A percentile compares a stretch with the other conserved stretches of the same genome.
These are phyloP conservation scores for Halictus ligatus DNA, from an alignment of 2,888 invertebrate genomes.

Conservation along the genomic window DNA sequence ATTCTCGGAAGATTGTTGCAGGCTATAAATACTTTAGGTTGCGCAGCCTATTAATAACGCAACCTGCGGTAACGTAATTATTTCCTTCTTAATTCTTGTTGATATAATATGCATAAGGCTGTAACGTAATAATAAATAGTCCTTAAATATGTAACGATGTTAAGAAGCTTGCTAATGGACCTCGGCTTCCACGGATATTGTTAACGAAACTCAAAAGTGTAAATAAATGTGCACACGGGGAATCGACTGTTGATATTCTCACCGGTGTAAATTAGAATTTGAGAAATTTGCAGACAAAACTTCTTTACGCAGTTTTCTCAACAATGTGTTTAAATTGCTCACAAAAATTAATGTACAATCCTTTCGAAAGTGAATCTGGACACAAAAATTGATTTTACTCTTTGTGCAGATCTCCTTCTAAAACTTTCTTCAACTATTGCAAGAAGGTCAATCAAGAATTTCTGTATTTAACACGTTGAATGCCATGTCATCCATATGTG, in stretches of 20 bases:
- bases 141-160: not conserved
- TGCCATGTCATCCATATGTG: too few relatives aligned
- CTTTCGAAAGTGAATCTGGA: not conserved
- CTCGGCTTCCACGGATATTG: not conserved
- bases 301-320: not conserved
- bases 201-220: not conserved
- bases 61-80: not conserved
- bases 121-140: constrained; percentile 6
- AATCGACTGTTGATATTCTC: not conserved
- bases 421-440: not conserved
- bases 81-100: not conserved
- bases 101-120: not conserved
- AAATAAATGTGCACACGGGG: not conserved
- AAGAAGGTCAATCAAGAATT: not conserved
- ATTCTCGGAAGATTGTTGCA: constrained; percentile 1
- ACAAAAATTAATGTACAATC: not conserved
- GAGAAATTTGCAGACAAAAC: not conserved
- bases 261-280: not conserved
- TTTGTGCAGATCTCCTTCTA: too few relatives aligned
- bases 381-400: too few relatives aligned
- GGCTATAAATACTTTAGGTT: not conserved
- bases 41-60: not conserved
- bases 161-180: not conserved
- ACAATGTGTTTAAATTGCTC: too few relatives aligned
- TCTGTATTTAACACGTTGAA: too few relatives aligned